Base-by-base conservation (phyloP, 2,113 vertebrate species). In the Peromyscus maniculatus region DNA sequence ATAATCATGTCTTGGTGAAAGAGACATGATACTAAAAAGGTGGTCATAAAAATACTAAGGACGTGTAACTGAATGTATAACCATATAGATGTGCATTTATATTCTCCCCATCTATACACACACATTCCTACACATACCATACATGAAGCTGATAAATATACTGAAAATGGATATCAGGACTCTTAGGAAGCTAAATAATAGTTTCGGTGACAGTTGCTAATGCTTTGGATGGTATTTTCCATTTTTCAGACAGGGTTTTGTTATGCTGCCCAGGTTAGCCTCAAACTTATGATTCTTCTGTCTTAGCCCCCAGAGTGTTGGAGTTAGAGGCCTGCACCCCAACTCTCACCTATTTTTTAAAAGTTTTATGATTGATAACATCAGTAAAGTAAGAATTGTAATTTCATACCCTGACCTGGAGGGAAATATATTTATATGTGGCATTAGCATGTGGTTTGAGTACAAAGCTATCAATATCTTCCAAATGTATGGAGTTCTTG, bases 91-190 rank as follows among this genome's bases (percentile, higher is more conserved):
- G 12, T 78, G 55, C 71, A 39, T 71, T 1, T 57, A 7, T 52
- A 43, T 26, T 49, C 31, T 22, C 10, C 55, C 77, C 3, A 16
- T 46, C 78, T 17, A 31, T 6, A 62, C 9, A 55, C 5, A 69
- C 5, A 87, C 1, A 78, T 22, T 52, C 28, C 49, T 66, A 69
- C 4, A 74, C 28, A 55, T 46, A 57, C 7, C 80, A 6, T 3
- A 43, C 12, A 21, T 43, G 33, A 93, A 83, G 36, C 64, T 89
- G 87, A 55, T 52, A 57, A 59, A 69, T 96, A 89, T 64, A n/a
- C 33, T 89, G 62, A 94, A 84, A 95, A 64, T 78, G 16, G 66
- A 39, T 89, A 91, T 72, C 33, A 55, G 75, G 71, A 87, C 57
- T 28, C 39, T 72, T 24, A 49, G 10, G 19, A 86, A 82, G 62